Evolutionary conservation across 2,888 invertebrate genomes (phyloP).

Genomic region (Diloba caeruleocephala): DNA sequence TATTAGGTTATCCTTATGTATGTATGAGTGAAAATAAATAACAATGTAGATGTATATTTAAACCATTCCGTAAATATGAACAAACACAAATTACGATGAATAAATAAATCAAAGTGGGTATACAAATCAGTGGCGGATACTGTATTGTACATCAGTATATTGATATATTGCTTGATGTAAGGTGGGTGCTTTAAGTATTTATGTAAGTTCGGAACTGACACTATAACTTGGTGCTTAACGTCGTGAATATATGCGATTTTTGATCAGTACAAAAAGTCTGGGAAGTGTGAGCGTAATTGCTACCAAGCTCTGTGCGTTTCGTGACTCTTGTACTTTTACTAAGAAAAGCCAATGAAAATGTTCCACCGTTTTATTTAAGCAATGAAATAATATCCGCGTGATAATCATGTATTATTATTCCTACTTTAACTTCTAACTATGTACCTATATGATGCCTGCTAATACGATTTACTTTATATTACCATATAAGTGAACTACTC

Average conservation of each 20-base stretch:
- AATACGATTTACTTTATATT: conserved; percentile 30
- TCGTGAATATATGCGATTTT: conserved; percentile 78
- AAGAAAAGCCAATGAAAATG: conserved; percentile 81
- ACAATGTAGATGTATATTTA: conserved; percentile 47
- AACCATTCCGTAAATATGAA: conserved; percentile 52
- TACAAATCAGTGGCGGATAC: conserved; percentile 52
- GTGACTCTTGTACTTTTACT: conserved; percentile 79
- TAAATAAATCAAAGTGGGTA: conserved; percentile 53
- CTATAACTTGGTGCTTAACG: conserved; percentile 78
- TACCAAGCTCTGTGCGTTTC: conserved; percentile 86
- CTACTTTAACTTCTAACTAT: conserved; percentile 37
- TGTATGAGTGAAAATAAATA: conserved; percentile 52
- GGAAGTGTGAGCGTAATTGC: conserved; percentile 88
- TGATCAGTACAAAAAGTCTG: conserved; percentile 82
- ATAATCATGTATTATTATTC: conserved; percentile 17
- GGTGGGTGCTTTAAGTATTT: conserved; percentile 83
- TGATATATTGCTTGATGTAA: conserved; percentile 70
- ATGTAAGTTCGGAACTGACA: conserved; percentile 70
- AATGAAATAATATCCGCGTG: conserved; percentile 43
- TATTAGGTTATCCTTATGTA: conserved; percentile 49
- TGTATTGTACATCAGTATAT: conserved; percentile 55
- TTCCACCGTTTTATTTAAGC: conserved; percentile 53
- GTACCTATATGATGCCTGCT: conserved; percentile 33
- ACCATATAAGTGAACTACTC: conserved; percentile 38
- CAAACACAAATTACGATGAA: conserved; percentile 53